Percentiles rank a stretch among this genome's conserved stretches.
Evolutionary conservation across 2,113 vertebrate genomes (phyloP).

Genomic region (Gasterosteus nipponicus): DNA sequence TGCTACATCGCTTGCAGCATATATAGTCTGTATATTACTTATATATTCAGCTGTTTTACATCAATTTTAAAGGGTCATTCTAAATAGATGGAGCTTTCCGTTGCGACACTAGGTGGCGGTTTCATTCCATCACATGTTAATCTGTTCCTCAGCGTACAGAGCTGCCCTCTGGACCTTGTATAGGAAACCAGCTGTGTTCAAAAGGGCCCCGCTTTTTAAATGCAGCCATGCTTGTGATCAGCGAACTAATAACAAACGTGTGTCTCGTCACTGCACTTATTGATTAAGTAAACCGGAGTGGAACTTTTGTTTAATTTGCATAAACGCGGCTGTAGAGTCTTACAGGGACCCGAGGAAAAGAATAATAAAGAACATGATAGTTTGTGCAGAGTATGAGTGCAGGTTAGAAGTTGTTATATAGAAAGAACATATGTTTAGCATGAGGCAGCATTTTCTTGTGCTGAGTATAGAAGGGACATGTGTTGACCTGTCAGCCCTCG

Average conservation of each 20-base stretch:
- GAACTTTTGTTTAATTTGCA: background rate
- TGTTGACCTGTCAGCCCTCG: constrained; percentile 18
- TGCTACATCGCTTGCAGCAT: background rate
- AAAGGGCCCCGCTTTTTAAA: background rate
- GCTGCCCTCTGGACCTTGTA: constrained; percentile 34
- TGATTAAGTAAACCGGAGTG: background rate
- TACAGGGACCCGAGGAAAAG: background rate
- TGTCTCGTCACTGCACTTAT: background rate
- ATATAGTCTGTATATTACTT: background rate
- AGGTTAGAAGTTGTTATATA: constrained; percentile 10
- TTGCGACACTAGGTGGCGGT: constrained; percentile 62
- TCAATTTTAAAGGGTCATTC: background rate
- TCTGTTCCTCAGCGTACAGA: background rate
- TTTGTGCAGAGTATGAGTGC: background rate
- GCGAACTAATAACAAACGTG: background rate
- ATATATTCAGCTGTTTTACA: background rate
- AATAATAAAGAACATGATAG: background rate
- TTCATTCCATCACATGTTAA: background rate
- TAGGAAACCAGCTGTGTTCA: constrained; percentile 1
- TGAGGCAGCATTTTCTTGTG: constrained; percentile 49
- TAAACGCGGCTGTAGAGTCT: background rate
- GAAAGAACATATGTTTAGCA: constrained; percentile 27
- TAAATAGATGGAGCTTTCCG: background rate
- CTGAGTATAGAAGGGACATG: constrained; percentile 29
- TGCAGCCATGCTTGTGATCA: background rate